These are phyloP conservation scores for Procambarus clarkii DNA, from an alignment of 1,140 invertebrate genomes.

Conservation along the genomic window DNA sequence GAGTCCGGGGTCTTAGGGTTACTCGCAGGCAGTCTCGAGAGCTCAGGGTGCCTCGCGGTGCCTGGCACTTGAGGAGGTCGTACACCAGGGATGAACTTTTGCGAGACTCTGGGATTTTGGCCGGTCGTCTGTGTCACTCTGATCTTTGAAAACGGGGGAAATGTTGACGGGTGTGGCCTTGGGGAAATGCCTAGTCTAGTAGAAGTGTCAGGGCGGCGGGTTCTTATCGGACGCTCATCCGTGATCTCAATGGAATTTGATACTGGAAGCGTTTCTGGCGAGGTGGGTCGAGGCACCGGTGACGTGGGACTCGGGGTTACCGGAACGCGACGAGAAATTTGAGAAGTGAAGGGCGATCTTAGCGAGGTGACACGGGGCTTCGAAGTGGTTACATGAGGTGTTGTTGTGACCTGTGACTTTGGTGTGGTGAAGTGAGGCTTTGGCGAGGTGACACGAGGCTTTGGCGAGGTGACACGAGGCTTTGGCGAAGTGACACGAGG, in stretches of 20 bases:
- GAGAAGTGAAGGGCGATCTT: not conserved
- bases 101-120: not conserved
- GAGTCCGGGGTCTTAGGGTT: slow-evolving; percentile 37
- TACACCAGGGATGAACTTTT: not conserved
- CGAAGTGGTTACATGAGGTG: too few relatives aligned
- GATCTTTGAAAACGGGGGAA: slow-evolving; percentile 49
- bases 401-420: too few relatives aligned
- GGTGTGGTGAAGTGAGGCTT: too few relatives aligned
- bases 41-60: slow-evolving; percentile 65
- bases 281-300: not conserved
- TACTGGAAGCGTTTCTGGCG: not conserved
- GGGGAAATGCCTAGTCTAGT: not conserved
- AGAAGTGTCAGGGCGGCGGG: not conserved
- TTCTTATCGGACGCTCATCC: not conserved
- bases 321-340: not conserved
- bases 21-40: slow-evolving; percentile 64
- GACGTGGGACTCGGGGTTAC: not conserved
- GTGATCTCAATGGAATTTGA: slow-evolving; percentile 37
- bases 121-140: not conserved
- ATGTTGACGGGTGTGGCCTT: not conserved
- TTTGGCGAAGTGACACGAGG: not conserved
- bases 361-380: not conserved
- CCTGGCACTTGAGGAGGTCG: slow-evolving; percentile 62
- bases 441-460: not conserved
- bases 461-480: not conserved